Base-by-base conservation (phyloP, 1,140 invertebrate genomes). In the Orchestia grillus region DNA sequence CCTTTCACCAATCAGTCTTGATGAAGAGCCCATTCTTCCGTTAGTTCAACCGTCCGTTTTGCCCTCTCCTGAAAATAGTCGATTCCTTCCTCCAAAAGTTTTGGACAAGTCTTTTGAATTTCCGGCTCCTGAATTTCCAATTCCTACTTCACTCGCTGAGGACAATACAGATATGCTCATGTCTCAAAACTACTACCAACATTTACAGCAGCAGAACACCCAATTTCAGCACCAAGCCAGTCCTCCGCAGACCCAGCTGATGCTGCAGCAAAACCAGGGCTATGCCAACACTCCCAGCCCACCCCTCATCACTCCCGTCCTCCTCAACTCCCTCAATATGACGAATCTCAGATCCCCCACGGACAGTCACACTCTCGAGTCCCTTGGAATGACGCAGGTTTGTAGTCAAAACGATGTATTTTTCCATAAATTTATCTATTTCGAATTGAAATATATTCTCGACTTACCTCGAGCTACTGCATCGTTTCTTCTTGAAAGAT, bases 91-190 rank as follows among this genome's bases (percentile, higher is more conserved):
- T 8, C 44, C 44, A 42, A 94, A 94, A 94, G 92, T 94, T 6
- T 45, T 94, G 92, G 92, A 94, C 92, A 94, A 94, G 44, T 94
- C 92, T 44, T 94, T 94, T 47, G 92, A 94, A 45, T 94, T 94
- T 47, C 92, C 92, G 15, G 92, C 92, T 94, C 92, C 92, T 8
- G 92, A 94, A 94, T 94, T 94, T 40, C 92, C 92, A 6, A 8
- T 44, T 8, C 92, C 92, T 0, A 45, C 92, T 94, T 94, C 92
- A 19, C 44, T 94, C 40, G 43, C 92, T 0, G 44, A 94, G 8
- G 92, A 45, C 44, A 94, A 94, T n/a, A 94, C 92, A 47, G 92
- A 94, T n/a, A 47, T 47, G 41, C 44, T 94, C 1, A 94, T 94
- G 92, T 44, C 92, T 45, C 44, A 44, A 44, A 94, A 94, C 92